Base-by-base conservation (phyloP, 1,140 invertebrate species). In the Muscidifurax raptorellus region DNA sequence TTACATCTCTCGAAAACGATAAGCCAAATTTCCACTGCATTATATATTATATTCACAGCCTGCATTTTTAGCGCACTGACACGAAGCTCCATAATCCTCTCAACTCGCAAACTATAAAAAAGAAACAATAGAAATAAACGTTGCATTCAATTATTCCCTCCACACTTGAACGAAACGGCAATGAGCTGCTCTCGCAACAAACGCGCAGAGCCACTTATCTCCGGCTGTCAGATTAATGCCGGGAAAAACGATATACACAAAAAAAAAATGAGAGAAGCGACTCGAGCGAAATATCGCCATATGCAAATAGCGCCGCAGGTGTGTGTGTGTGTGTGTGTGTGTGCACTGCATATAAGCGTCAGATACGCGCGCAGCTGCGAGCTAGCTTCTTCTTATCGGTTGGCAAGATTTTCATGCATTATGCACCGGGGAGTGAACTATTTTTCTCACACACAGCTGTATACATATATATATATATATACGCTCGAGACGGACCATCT, bases 341-440 rank as follows among this genome's bases (percentile, higher is more conserved):
- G 30, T 32, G 28, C 2, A 30, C 36, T 28, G 27, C 74, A 76
- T 72, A 72, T 72, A 72, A 66, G 67, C 52, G 52, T 47, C 59
- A 28, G 36, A 44, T 44, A 9, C 0, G 0, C 40, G 44, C 69
- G 44, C 18, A 71, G 36, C n/a, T 47, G 27, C 28, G 5, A 52
- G 15, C 18, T 59, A n/a, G 4, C 52, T 59, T 30, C 36, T 25
- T 72, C 80, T 82, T 82, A 82, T 82, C 80, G 32, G 74, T 9
- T 22, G 15, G 36, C 6, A 18, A 59, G 52, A 59, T 59, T 59
- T 87, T 89, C 88, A 89, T 89, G 87, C 87, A 89, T 89, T 88
- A 88, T 89, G 87, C 87, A 91, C 90, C 86, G 79, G 85, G 36
- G 44, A 79, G 47, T n/a, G 47, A 3, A 64, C 71, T 36, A 47